A percentile compares a stretch with the other conserved stretches of the same genome.
phyloP scores from a whole-genome alignment of 2,797 vertebrate genomes.

The Acestrorhynchus altus region DNA sequence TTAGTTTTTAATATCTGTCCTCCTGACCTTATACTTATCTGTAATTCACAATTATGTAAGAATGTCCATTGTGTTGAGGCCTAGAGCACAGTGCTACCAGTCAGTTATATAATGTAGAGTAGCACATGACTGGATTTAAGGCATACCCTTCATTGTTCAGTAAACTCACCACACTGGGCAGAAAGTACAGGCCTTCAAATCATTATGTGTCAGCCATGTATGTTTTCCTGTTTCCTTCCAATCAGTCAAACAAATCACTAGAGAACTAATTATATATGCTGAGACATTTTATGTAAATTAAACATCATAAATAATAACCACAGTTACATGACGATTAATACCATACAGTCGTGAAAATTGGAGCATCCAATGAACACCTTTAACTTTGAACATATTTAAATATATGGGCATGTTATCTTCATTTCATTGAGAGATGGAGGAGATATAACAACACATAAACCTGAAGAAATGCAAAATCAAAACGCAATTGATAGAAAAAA shows the following conservation, averaged over 20 bases:
- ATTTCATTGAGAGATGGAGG: no score
- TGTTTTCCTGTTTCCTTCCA: not conserved
- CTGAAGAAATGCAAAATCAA: no score
- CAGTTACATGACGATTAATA: no score
- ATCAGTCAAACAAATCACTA: not conserved
- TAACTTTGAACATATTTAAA: no score
- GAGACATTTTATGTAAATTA: not conserved
- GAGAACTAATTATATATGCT: not conserved
- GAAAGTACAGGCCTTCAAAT: not conserved
- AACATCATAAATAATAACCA: not conserved
- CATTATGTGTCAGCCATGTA: not conserved
- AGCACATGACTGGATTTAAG: not conserved
- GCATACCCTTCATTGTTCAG: constrained; percentile 15
- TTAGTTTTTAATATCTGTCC: no score
- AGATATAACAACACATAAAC: no score
- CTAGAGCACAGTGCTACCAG: not conserved
- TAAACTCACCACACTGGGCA: constrained; percentile 28
- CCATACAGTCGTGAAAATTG: no score
- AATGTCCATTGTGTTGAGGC: not conserved
- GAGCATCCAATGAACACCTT: no score
- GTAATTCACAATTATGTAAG: not conserved
- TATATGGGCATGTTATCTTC: no score
- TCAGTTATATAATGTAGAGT: not conserved
- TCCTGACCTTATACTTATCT: no score
- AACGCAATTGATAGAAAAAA: no score